Percentiles rank a stretch among this genome's conserved stretches.
These are phyloP conservation scores for Campylomormyrus tamandua DNA, from an alignment of 2,113 vertebrate species.

Conservation along the genomic window DNA sequence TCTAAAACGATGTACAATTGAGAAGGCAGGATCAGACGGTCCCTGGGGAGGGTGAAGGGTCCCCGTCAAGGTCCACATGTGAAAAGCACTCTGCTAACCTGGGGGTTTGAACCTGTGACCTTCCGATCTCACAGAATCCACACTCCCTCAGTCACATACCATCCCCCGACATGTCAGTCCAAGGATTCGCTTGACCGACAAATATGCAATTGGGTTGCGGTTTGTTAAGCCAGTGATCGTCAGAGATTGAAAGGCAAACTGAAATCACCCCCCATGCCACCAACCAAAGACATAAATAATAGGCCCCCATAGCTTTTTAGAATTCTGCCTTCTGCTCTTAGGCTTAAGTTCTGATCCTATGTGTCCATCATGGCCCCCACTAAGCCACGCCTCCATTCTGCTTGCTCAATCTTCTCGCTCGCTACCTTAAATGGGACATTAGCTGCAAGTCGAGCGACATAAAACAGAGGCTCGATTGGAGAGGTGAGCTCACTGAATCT, in stretches of 20 bases:
- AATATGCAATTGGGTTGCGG: background rate
- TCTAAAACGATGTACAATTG: background rate
- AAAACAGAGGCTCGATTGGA: slow-evolving; percentile 4
- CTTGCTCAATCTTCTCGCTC: background rate
- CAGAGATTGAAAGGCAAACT: background rate
- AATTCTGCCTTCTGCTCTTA: background rate
- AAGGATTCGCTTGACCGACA: background rate
- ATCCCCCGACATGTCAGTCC: background rate
- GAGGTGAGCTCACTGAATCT: background rate
- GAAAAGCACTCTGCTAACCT: background rate
- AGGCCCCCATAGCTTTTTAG: background rate
- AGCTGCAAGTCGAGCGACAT: background rate
- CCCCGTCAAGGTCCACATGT: background rate
- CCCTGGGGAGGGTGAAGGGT: background rate
- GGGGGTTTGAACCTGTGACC: background rate
- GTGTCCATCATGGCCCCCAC: background rate
- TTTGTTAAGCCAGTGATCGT: background rate
- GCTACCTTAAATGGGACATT: background rate
- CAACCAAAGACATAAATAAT: background rate
- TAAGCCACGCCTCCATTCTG: background rate
- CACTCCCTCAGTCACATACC: background rate
- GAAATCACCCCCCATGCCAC: background rate
- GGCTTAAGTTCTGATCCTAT: background rate
- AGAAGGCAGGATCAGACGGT: background rate
- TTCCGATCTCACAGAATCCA: background rate